Evolutionary conservation across 2,888 invertebrate genomes (phyloP).

Genomic region (Polymixis flavicincta): DNA sequence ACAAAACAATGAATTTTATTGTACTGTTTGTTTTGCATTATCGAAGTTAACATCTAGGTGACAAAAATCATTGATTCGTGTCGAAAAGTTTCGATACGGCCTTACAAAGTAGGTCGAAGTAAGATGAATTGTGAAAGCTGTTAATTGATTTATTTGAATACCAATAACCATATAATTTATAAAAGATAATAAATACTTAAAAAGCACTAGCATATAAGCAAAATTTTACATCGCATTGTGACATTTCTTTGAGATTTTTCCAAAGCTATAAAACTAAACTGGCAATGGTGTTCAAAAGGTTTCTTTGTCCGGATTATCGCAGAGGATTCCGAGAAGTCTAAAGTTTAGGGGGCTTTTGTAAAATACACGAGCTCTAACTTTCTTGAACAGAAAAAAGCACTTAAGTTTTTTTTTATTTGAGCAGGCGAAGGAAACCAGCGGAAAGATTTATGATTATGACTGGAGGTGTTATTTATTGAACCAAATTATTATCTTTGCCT

Average conservation of each 20-base stretch:
- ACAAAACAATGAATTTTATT: constrained; percentile 15
- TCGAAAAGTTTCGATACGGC: not conserved
- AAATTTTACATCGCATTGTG: constrained; percentile 12
- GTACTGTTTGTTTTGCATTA: constrained; percentile 16
- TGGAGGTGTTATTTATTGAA: constrained; percentile 64
- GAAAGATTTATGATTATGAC: constrained; percentile 63
- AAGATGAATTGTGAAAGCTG: constrained; percentile 55
- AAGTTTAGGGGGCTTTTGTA: constrained; percentile 50
- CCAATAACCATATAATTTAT: constrained; percentile 46
- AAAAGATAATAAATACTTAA: constrained; percentile 21
- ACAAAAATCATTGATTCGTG: constrained; percentile 30
- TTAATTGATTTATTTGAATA: constrained; percentile 51
- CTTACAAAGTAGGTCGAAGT: constrained; percentile 32
- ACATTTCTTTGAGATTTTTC: constrained; percentile 22
- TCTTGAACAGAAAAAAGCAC: constrained; percentile 67
- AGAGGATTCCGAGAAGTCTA: constrained; percentile 40
- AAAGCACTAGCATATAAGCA: not conserved
- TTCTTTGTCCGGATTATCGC: constrained; percentile 46
- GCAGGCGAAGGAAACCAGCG: constrained; percentile 45
- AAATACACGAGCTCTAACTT: constrained; percentile 62
- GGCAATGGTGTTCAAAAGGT: constrained; percentile 33
- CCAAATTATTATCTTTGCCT: constrained; percentile 60
- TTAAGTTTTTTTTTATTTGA: constrained; percentile 62
- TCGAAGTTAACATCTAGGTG: constrained; percentile 36
- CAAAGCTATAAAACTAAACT: constrained; percentile 15